Evolutionary conservation across 2,113 vertebrate genomes (phyloP).

Genomic region (Piprites chloris): DNA sequence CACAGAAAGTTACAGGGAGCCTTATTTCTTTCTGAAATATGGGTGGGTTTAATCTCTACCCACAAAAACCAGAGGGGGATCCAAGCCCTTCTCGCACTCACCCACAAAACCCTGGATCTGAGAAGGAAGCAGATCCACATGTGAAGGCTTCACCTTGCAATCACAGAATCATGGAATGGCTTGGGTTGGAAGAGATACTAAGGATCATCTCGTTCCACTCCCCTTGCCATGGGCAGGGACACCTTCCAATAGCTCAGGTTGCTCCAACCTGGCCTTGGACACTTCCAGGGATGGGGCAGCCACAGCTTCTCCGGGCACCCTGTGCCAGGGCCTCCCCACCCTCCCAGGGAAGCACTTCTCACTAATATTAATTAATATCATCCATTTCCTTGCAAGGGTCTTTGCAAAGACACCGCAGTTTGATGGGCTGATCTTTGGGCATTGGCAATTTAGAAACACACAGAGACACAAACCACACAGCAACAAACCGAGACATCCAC

Average conservation of each 20-base stretch:
- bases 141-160: background rate
- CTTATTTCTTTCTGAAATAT: background rate
- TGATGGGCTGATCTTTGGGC: background rate
- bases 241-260: fast-evolving
- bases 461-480: background rate
- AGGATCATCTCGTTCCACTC: background rate
- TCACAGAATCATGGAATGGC: background rate
- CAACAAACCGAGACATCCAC: background rate
- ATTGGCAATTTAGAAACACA: background rate
- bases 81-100: background rate
- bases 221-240: background rate
- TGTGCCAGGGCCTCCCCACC: no score
- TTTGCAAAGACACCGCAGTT: background rate
- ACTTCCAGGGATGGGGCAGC: background rate
- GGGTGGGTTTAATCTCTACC: background rate
- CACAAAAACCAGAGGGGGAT: background rate
- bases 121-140: background rate
- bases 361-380: background rate
- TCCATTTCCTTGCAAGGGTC: background rate
- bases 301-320: no score
- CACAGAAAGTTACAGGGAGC: fast-evolving
- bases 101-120: background rate
- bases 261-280: background rate
- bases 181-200: background rate
- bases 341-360: background rate